Evolutionary conservation across 1,140 invertebrate genomes (phyloP), one percentile per base, ranked within the genome.

Genomic region (Cherax quadricarinatus): DNA sequence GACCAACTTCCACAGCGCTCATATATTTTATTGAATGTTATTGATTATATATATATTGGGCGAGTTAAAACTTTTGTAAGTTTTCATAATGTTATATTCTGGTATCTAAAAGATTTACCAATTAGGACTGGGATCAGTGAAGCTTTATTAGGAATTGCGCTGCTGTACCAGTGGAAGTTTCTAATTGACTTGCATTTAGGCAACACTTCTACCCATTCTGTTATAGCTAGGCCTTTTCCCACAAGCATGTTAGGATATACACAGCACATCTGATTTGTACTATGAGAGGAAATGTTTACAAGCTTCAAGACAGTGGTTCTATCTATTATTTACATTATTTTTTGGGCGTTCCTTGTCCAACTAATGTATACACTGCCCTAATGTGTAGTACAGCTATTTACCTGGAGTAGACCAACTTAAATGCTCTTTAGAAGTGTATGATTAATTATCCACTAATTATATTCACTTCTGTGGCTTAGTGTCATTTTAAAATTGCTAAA

Each of bases 181-280:
- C 80, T 70, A 75, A 53, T 84, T 84, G 48, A 57, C 62, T 66
- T 91, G 87, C 87, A 73, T 89, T 62, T 89, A 82, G 60, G 75
- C 60, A 89, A 82, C 79, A 89, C 84, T 57, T 91, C 7, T 82
- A 62, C 84, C 78, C 48, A 80, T 87, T 86, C 78, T 91, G 84
- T 91, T 91, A 86, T 91, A 91, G 84, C 90, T 86, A 91, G 90
- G 73, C 60, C 80, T 91, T 86, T 86, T 21, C 84, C 90, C 84
- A 91, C 84, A 91, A 91, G 90, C 90, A 91, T 91, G 90, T 70
- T 91, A 91, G 85, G 84, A 60, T 91, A 86, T 79, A 86, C 78
- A 86, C 90, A 91, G 90, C 90, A 91, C 90, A 57, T 57, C 9
- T 90, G 81, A 91, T 91, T 91, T 91, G 78, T 86, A 80, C 62